phyloP scores from a whole-genome alignment of 2,797 vertebrate species.

The Gymnodraco acuticeps region DNA sequence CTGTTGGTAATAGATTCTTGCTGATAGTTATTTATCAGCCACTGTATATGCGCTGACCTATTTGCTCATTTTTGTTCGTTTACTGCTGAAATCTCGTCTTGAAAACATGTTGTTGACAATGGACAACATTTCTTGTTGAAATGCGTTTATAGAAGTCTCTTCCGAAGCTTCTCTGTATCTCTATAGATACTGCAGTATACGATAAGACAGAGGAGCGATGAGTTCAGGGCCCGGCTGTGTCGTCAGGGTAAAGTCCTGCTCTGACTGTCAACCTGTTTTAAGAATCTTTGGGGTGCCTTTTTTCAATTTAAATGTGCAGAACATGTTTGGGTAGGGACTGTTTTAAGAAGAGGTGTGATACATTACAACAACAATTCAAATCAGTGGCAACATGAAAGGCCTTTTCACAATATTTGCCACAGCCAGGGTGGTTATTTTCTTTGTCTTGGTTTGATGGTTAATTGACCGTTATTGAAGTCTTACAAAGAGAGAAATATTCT shows the following conservation, averaged over 20 bases:
- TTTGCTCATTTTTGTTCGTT: conserved; percentile 32
- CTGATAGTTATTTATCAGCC: conserved; percentile 11
- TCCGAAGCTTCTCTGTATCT: background rate
- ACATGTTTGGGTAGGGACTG: background rate
- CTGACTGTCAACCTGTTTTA: background rate
- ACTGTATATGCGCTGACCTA: conserved; percentile 25
- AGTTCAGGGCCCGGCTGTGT: background rate
- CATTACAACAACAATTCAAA: background rate
- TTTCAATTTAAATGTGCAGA: background rate
- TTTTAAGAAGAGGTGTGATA: background rate
- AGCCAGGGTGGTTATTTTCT: no score
- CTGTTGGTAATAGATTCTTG: background rate
- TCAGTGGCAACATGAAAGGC: background rate
- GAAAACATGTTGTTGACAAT: background rate
- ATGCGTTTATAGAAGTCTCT: background rate
- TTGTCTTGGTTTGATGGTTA: no score
- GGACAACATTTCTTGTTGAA: background rate
- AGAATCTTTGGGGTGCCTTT: background rate
- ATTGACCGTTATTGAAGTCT: no score
- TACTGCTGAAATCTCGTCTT: background rate
- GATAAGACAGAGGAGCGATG: conserved; percentile 6
- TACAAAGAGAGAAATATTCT: no score
- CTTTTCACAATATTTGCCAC: background rate
- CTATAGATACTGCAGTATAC: background rate
- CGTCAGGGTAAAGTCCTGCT: conserved; percentile 5